A percentile compares a stretch with the other conserved stretches of the same genome.
Conservation (phyloP, 2,113 vertebrate genomes). For the Anhinga rufa region DNA sequence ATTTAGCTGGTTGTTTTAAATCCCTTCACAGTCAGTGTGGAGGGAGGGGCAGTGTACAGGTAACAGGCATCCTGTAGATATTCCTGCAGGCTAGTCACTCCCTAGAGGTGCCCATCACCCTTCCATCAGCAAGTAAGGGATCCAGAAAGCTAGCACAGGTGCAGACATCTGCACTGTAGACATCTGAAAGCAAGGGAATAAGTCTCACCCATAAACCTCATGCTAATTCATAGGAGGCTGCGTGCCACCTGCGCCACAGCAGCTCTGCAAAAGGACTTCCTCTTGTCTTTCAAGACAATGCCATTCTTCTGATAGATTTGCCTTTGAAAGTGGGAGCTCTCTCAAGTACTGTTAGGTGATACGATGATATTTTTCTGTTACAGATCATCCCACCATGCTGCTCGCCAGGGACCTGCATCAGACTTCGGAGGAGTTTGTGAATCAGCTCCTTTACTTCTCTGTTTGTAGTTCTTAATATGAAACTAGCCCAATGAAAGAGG, state of each 20-base stretch:
- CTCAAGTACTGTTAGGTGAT: not conserved
- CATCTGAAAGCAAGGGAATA: not conserved
- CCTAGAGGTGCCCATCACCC: accelerated
- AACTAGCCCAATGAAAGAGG: not conserved
- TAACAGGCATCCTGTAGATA: not conserved
- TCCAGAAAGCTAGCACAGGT: not conserved
- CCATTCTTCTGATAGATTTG: not conserved
- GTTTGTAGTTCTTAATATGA: not conserved
- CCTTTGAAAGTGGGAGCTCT: not conserved
- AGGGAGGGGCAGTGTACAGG: not conserved
- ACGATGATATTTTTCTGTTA: not conserved
- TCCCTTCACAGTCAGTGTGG: not conserved
- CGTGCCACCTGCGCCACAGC: not conserved
- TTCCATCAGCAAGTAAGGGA: not conserved
- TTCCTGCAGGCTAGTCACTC: not conserved
- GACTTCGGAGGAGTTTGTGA: not conserved
- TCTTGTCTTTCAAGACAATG: not conserved
- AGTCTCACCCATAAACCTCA: not conserved
- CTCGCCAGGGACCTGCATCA: not conserved
- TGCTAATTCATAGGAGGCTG: not conserved
- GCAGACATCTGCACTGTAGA: not conserved
- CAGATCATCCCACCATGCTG: not conserved
- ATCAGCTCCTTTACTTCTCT: not conserved
- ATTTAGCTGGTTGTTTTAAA: not conserved
- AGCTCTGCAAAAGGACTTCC: not conserved